These are phyloP conservation scores for Gouania willdenowi DNA, from an alignment of 2,797 vertebrate genomes.

Conservation along the genomic window DNA sequence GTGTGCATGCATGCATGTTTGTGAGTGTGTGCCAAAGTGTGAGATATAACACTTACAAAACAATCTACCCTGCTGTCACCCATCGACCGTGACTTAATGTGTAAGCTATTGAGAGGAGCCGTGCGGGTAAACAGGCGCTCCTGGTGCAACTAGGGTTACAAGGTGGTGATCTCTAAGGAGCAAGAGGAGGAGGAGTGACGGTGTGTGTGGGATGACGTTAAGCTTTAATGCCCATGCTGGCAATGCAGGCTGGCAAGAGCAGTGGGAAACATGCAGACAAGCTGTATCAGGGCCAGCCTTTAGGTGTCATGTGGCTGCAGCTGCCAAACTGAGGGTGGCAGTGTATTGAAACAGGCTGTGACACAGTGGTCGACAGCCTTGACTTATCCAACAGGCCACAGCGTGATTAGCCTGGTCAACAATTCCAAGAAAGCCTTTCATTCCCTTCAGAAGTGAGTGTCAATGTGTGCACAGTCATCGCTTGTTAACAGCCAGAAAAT, in stretches of 20 bases:
- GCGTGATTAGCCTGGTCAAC: slow-evolving; percentile 30
- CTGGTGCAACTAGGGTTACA: slow-evolving; percentile 29
- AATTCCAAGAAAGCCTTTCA: slow-evolving; percentile 22
- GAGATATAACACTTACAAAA: slow-evolving; percentile 81
- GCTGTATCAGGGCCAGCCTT: slow-evolving; percentile 27
- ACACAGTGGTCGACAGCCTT: slow-evolving; percentile 24
- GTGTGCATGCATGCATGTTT: slow-evolving; percentile 87
- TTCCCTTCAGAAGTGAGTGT: slow-evolving; percentile 15
- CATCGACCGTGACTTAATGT: slow-evolving; percentile 74
- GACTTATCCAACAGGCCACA: slow-evolving; percentile 35
- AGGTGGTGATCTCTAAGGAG: slow-evolving; percentile 10
- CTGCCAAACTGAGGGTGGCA: slow-evolving; percentile 55
- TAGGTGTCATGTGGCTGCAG: slow-evolving; percentile 42
- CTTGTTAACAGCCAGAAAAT: slow-evolving; percentile 7
- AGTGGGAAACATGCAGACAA: slow-evolving; percentile 39
- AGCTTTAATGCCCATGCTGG: slow-evolving; percentile 28
- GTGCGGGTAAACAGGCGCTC: slow-evolving; percentile 24
- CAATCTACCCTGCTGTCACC: slow-evolving; percentile 74
- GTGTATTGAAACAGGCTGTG: slow-evolving; percentile 36
- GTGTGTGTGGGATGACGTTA: too few relatives aligned
- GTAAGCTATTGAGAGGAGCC: slow-evolving; percentile 61
- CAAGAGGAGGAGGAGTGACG: not conserved
- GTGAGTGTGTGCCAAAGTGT: slow-evolving; percentile 84
- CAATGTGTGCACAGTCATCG: slow-evolving; percentile 13
- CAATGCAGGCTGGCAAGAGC: slow-evolving; percentile 33